A percentile compares a stretch with the other conserved stretches of the same genome.
Evolutionary conservation across 2,797 vertebrate species (phyloP).

Genomic region (Champsocephalus gunnari): DNA sequence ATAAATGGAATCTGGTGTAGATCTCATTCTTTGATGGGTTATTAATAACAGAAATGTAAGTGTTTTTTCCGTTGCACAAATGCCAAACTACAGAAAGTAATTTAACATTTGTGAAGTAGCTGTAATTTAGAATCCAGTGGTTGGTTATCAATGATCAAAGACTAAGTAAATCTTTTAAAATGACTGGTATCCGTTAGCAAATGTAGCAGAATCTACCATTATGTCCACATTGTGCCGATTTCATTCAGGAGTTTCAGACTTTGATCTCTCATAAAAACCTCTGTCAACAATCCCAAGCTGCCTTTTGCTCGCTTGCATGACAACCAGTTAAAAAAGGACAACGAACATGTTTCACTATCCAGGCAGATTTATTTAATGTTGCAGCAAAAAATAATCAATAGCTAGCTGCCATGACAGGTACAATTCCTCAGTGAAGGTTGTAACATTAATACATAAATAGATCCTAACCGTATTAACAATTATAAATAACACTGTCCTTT

Average conservation of each 20-base stretch:
- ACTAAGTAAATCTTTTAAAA: neutral
- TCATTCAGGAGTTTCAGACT: neutral
- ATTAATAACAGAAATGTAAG: neutral
- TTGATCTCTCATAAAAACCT: constrained; percentile 15
- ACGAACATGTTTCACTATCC: constrained; percentile 40
- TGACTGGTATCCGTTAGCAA: neutral
- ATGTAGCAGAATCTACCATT: neutral
- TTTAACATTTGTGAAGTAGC: neutral
- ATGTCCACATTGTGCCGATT: neutral
- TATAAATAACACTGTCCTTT: constrained; percentile 48
- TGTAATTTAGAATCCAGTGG: neutral
- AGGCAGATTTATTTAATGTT: constrained; percentile 79
- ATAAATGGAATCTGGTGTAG: constrained; percentile 84
- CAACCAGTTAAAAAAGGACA: constrained; percentile 33
- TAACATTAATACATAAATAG: constrained; percentile 65
- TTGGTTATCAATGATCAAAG: neutral
- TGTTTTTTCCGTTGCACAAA: neutral
- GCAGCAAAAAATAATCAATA: constrained; percentile 51
- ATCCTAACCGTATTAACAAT: constrained; percentile 36
- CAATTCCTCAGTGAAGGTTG: constrained; percentile 45
- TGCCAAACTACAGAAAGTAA: neutral
- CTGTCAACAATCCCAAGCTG: neutral
- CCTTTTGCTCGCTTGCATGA: neutral
- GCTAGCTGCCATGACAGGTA: constrained; percentile 61
- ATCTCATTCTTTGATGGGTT: neutral